Evolutionary conservation across 2,888 invertebrate species (phyloP).

Genomic region (Troides helena): DNA sequence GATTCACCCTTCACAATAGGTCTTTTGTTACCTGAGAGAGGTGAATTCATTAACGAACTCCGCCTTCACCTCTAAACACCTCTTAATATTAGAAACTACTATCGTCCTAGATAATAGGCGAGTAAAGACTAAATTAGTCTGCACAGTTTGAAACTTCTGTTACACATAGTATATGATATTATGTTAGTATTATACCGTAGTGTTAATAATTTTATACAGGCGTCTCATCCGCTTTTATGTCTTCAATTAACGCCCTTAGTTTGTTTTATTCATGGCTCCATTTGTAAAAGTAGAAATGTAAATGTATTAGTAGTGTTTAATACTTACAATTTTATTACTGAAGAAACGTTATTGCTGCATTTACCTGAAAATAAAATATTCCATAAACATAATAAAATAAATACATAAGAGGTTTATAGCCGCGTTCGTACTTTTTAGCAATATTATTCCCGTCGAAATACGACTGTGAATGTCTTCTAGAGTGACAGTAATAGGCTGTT

Average conservation of each 20-base stretch:
- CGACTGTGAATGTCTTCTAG: no score
- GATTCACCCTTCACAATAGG: conserved; percentile 50
- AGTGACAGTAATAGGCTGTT: no score
- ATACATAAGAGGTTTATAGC: no score
- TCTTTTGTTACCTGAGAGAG: conserved; percentile 58
- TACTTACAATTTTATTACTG: conserved; percentile 4
- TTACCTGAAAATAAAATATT: conserved; percentile 14
- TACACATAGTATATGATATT: conserved; percentile 4
- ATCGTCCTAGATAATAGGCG: not conserved
- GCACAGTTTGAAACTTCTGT: conserved; percentile 14
- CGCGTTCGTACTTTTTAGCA: no score
- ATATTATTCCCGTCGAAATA: no score
- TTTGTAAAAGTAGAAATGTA: not conserved
- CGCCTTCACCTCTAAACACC: conserved; percentile 25
- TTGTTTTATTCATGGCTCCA: not conserved
- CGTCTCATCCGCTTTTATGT: conserved; percentile 33
- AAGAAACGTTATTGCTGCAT: not conserved
- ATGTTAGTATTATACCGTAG: conserved; percentile 9
- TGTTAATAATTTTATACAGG: conserved; percentile 32
- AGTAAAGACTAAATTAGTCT: conserved; percentile 9
- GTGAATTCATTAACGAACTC: conserved; percentile 52
- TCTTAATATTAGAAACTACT: conserved; percentile 29
- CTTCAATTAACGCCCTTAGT: conserved; percentile 7
- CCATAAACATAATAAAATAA: not conserved
- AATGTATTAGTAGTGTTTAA: not conserved